phyloP scores from a whole-genome alignment of 2,797 vertebrate species.

The Aotus griseimembra region DNA sequence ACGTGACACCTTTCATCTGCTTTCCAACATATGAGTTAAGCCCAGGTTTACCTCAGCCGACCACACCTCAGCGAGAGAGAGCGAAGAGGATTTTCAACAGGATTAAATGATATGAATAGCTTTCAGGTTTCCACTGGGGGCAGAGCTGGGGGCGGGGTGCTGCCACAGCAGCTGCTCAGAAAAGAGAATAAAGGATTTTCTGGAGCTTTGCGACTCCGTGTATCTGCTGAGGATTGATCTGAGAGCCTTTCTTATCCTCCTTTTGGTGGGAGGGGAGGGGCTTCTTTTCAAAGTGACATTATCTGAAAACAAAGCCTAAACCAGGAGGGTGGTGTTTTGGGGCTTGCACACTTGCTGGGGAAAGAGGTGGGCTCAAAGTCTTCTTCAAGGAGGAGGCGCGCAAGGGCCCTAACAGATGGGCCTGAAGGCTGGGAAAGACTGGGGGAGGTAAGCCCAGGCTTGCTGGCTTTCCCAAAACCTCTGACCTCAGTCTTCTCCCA shows the following conservation, averaged over 20 bases:
- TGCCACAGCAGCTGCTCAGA: slow-evolving; percentile 92
- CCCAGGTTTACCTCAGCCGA: slow-evolving; percentile 59
- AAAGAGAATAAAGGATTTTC: slow-evolving; percentile 90
- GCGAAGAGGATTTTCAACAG: slow-evolving; percentile 84
- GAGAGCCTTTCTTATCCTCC: slow-evolving; percentile 81
- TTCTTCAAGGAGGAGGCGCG: slow-evolving; percentile 75
- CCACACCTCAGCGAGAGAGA: slow-evolving; percentile 60
- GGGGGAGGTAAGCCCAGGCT: background rate
- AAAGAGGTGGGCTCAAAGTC: slow-evolving; percentile 81
- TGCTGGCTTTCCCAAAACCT: slow-evolving; percentile 65
- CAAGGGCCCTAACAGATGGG: slow-evolving; percentile 85
- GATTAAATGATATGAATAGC: slow-evolving; percentile 89
- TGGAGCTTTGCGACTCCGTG: slow-evolving; percentile 85
- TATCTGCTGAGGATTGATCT: slow-evolving; percentile 87
- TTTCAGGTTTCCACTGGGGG: slow-evolving; percentile 87
- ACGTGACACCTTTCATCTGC: slow-evolving; percentile 44
- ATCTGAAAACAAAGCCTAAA: slow-evolving; percentile 87
- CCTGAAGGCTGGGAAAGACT: slow-evolving; percentile 70
- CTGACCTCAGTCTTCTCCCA: slow-evolving; percentile 3
- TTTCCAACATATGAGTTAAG: slow-evolving; percentile 60
- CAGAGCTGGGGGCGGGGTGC: slow-evolving; percentile 79
- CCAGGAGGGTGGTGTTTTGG: slow-evolving; percentile 83
- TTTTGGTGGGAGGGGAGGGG: slow-evolving; percentile 72
- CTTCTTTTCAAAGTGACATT: slow-evolving; percentile 88
- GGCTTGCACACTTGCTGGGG: slow-evolving; percentile 84